Base-by-base conservation (phyloP, 2,113 vertebrate genomes). In the Carassius auratus region DNA sequence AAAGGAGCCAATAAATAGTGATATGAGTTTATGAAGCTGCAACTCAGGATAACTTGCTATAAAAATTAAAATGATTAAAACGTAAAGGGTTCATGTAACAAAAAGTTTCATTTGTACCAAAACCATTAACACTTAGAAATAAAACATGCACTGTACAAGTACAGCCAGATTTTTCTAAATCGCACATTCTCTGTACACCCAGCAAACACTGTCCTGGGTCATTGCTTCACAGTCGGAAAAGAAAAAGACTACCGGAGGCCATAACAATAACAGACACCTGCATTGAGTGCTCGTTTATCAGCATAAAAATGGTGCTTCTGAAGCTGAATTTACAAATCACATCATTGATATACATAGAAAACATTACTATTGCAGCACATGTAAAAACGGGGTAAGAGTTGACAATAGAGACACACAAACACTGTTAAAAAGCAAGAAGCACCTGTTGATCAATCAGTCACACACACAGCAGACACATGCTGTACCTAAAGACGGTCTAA, bases 401-500 rank as follows among this genome's bases (percentile, higher is more conserved):
- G 12, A 8, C 57, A 79, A 73, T 73, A 73, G 52, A 61, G 59
- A 78, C 21, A 76, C n/a, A 50, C 42, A 23, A 76, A 50, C 55
- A 62, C n/a, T 30, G 8, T n/a, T 21, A 76, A 0, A 14, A 62
- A 66, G 59, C 59, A 64, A 45, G 14, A 45, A 64, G 15, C 52
- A 55, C 52, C 61, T 62, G 8, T 15, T 9, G 5, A 45, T 62
- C 76, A 23, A n/a, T 74, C 76, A 87, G 3, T 4, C 68, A 38
- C 33, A 62, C 74, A 42, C 7, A 84, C 61, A 85, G 26, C 83
- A 85, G 90, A 92, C 19, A 92, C 19, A 84, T 93, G 94, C 94
- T 95, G 96, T 97, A 97, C 96, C 96, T 97, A 97, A 96, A 90
- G 95, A 93, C 93, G 95, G 92, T 93, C 94, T 97, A 98, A 94